Percentiles rank a stretch among this genome's conserved stretches.
Evolutionary conservation across 92 coral and sea anemone species (phyloP).

Genomic region (Diadumene lineata): DNA sequence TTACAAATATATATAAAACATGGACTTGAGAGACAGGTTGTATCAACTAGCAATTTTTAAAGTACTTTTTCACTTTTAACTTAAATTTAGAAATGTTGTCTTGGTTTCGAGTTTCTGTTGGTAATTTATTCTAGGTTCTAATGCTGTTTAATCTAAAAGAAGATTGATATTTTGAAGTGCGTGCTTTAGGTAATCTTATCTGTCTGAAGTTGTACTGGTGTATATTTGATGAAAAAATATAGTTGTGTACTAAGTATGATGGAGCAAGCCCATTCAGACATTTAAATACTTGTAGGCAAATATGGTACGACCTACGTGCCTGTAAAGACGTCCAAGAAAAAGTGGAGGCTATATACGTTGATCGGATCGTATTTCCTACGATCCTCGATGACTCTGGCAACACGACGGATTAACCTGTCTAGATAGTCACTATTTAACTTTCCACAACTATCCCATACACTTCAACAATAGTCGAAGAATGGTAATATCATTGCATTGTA

Average conservation of each 20-base stretch:
- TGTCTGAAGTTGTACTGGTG: neutral
- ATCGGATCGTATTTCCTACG: neutral
- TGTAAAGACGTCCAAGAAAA: neutral
- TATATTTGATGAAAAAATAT: neutral
- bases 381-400: constrained; percentile 37
- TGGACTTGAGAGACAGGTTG: too few species aligned
- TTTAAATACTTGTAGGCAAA: neutral
- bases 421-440: constrained; percentile 42
- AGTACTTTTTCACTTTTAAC: too few species aligned
- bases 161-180: too few species aligned
- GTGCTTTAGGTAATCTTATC: too few species aligned
- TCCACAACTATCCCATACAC: constrained; percentile 49
- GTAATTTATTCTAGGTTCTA: too few species aligned
- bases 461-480: constrained; percentile 33
- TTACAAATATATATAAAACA: too few species aligned
- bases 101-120: too few species aligned
- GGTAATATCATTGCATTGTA: constrained; percentile 47
- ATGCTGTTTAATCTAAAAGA: too few species aligned
- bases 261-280: neutral
- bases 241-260: neutral
- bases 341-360: neutral
- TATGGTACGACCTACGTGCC: neutral
- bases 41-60: too few species aligned
- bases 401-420: constrained; percentile 38
- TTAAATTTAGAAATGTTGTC: too few species aligned